Conservation (phyloP, 2,888 invertebrate species). For the Cheilosia soror region DNA sequence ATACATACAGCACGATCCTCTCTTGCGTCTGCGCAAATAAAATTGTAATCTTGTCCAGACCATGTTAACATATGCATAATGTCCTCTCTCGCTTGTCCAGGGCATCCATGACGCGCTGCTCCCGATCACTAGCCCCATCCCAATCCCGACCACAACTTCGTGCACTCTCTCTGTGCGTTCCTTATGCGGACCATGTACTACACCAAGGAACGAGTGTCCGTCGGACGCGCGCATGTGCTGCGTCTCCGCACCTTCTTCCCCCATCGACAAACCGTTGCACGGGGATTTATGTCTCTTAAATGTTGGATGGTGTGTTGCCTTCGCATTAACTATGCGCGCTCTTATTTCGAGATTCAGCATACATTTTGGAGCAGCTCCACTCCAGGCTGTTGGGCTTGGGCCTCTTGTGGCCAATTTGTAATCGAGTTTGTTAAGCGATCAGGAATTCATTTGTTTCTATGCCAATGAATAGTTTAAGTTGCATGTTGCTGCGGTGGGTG, state of each 20-base stretch:
- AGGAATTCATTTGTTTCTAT: conserved; percentile 71
- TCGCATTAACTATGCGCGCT: neutral
- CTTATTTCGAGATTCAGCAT: conserved; percentile 45
- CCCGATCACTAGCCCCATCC: neutral
- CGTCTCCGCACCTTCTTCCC: neutral
- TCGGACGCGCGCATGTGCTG: conserved; percentile 41
- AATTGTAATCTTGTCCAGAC: conserved; percentile 74
- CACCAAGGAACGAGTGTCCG: conserved; percentile 57
- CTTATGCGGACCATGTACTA: conserved; percentile 57
- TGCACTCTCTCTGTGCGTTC: conserved; percentile 40
- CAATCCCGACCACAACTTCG: neutral
- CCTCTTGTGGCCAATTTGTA: conserved; percentile 69
- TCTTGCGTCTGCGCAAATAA: conserved; percentile 55
- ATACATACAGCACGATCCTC: neutral
- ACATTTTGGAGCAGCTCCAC: conserved; percentile 36
- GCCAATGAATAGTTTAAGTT: conserved; percentile 56
- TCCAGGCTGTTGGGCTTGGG: conserved; percentile 4
- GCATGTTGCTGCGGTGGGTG: conserved; percentile 11
- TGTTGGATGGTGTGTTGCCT: conserved; percentile 42
- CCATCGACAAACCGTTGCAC: conserved; percentile 1
- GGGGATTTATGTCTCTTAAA: conserved; percentile 67
- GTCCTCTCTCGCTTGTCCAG: conserved; percentile 61
- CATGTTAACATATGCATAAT: conserved; percentile 76
- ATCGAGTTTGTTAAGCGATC: conserved; percentile 71
- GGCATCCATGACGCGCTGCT: conserved; percentile 44